These are phyloP conservation scores for Aleiodes alternator DNA, from an alignment of 2,888 invertebrate genomes.

Conservation along the genomic window DNA sequence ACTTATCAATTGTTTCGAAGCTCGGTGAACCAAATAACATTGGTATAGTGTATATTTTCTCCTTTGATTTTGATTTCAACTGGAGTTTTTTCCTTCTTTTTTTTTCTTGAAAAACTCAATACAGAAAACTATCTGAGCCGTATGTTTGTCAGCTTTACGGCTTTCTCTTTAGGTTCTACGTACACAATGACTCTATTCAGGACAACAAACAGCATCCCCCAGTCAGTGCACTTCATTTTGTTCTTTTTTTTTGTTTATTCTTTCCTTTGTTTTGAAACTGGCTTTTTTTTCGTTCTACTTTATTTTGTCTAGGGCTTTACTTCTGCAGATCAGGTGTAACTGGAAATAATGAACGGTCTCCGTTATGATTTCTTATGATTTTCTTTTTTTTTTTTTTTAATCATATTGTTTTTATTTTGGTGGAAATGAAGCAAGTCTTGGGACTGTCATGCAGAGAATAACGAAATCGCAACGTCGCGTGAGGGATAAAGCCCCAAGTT, in stretches of 20 bases:
- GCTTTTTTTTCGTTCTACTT: background rate
- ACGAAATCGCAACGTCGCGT: constrained; percentile 27
- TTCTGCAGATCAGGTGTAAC: too few relatives aligned
- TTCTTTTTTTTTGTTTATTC: constrained; percentile 3
- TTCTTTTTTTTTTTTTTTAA: background rate
- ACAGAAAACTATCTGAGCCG: constrained; percentile 23
- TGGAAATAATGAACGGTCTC: too few relatives aligned
- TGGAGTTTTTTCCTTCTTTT: constrained; percentile 3
- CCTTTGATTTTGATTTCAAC: constrained; percentile 16
- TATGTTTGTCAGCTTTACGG: constrained; percentile 31
- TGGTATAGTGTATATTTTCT: background rate
- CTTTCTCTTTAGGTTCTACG: constrained; percentile 18
- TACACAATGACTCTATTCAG: constrained; percentile 26
- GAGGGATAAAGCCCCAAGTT: constrained; percentile 24
- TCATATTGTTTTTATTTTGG: constrained; percentile 10
- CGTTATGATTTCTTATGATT: too few relatives aligned
- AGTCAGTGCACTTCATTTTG: constrained; percentile 24
- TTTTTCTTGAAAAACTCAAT: constrained; percentile 7
- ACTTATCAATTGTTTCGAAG: background rate
- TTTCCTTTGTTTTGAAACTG: background rate
- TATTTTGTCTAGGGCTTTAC: background rate
- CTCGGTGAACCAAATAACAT: constrained; percentile 9
- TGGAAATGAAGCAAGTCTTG: constrained; percentile 9
- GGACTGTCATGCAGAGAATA: constrained; percentile 23
- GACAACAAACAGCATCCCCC: constrained; percentile 22